Percentiles rank a stretch among this genome's conserved stretches.
phyloP scores from a whole-genome alignment of 2,113 vertebrate genomes.

The Sander vitreus region DNA sequence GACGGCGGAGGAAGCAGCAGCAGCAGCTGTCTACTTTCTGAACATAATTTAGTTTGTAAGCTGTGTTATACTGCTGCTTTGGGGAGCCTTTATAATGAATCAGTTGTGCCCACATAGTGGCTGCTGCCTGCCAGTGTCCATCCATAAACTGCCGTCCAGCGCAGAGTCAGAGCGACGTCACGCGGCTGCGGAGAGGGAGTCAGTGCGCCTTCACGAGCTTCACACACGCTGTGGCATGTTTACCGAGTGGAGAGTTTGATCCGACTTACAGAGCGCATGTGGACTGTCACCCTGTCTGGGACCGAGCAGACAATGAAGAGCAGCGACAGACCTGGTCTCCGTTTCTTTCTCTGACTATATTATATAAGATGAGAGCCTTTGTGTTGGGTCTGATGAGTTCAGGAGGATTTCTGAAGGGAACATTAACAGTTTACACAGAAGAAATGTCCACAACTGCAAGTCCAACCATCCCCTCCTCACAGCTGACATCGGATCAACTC shows the following conservation, averaged over 20 bases:
- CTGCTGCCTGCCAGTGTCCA: conserved; percentile 1
- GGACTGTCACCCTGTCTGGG: conserved; percentile 29
- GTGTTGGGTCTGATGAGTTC: conserved; percentile 41
- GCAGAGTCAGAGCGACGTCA: conserved; percentile 57
- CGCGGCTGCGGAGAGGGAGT: conserved; percentile 49
- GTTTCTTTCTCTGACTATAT: background rate
- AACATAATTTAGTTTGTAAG: background rate
- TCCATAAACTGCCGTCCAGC: conserved; percentile 22
- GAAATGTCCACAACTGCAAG: conserved; percentile 79
- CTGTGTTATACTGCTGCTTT: background rate
- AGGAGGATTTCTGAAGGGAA: conserved; percentile 48
- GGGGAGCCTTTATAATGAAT: background rate
- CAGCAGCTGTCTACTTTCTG: background rate
- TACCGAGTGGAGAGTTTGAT: conserved; percentile 30
- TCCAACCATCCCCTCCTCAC: conserved; percentile 68
- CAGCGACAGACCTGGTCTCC: conserved; percentile 1
- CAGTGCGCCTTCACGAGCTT: conserved; percentile 43
- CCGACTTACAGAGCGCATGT: conserved; percentile 48
- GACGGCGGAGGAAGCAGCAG: conserved; percentile 23
- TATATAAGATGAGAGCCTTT: conserved; percentile 53
- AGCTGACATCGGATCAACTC: conserved; percentile 78
- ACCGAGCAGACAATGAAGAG: conserved; percentile 29
- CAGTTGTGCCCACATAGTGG: background rate
- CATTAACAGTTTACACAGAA: conserved; percentile 42
- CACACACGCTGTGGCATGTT: conserved; percentile 47